Base-by-base conservation (phyloP, 2,797 vertebrate genomes). In the Acanthurus lineatus region DNA sequence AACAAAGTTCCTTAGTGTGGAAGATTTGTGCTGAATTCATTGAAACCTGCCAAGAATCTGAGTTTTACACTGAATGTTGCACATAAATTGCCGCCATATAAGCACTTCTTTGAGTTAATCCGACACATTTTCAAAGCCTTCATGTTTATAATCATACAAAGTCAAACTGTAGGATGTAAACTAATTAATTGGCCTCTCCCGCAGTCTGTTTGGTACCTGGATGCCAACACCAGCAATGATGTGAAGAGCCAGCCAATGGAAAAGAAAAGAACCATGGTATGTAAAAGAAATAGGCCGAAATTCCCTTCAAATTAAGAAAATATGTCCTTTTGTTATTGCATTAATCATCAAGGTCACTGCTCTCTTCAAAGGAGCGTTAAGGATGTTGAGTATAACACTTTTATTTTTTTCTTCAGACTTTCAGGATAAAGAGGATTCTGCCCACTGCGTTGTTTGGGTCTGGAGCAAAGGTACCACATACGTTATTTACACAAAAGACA, bases 391-490 rank as follows among this genome's bases (percentile, higher is more conserved):
- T 58, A n/a, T 42, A 5, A 22, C 9, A 11, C 67, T 19, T 53
- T 0, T 52, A 44, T 38, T 65, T 64, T 28, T 2, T 8, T 48
- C 14, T 57, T 9, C 16, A 93, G 91, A 93, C 90, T 14, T 92
- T 93, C 59, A 84, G 49, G 70, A 69, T 93, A n/a, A 89, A 56
- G 84, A 84, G 83, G 76, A 92, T 93, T 64, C 82, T 94, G 44
- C 92, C 93, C 0, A 25, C 9, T 11, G 72, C 66, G 0, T 42
- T 93, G 32, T 93, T 93, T 75, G 83, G 90, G 1, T 82, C 86
- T 0, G 82, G 81, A 69, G 10, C 85, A 22, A 87, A 92, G 89
- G 91, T 89, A 84, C 15, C 8, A 19, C 25, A 25, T 25, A 25
- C 25, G 25, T 25, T 25, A 25, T 25, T 2, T 25, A 25, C 25